Evolutionary conservation across 2,888 invertebrate genomes (phyloP).

Genomic region (Noctua janthina): DNA sequence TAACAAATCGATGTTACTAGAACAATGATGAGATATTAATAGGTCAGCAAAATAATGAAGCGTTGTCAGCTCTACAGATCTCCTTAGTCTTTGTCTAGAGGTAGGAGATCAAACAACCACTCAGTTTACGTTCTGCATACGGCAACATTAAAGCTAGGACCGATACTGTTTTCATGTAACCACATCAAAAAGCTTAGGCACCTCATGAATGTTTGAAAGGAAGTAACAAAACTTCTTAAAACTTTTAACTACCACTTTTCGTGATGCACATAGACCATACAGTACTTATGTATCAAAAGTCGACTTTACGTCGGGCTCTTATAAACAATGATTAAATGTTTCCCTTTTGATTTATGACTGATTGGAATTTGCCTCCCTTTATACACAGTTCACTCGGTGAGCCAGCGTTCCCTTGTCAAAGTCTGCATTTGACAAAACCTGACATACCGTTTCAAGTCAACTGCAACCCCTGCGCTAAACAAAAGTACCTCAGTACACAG

Average conservation of each 20-base stretch:
- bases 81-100: slow-evolving; percentile 51
- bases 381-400: neutral
- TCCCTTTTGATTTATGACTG: neutral
- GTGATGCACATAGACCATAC: neutral
- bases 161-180: slow-evolving; percentile 67
- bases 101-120: slow-evolving; percentile 72
- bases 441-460: slow-evolving; percentile 1
- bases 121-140: slow-evolving; percentile 68
- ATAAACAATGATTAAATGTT: neutral
- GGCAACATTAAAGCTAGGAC: slow-evolving; percentile 68
- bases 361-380: neutral
- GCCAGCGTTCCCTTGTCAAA: neutral
- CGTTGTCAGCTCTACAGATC: slow-evolving; percentile 45
- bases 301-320: neutral
- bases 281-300: slow-evolving; percentile 4
- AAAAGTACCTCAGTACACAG: slow-evolving; percentile 63
- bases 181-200: slow-evolving; percentile 68
- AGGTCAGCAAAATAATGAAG: slow-evolving; percentile 1
- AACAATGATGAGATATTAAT: slow-evolving; percentile 1
- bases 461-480: slow-evolving; percentile 27
- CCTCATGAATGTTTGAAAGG: slow-evolving; percentile 55
- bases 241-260: slow-evolving; percentile 50
- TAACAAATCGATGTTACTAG: neutral
- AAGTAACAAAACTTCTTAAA: slow-evolving; percentile 51
- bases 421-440: slow-evolving; percentile 3